These are phyloP conservation scores for Echiichthys vipera DNA, from an alignment of 2,797 vertebrate genomes.

Conservation along the genomic window DNA sequence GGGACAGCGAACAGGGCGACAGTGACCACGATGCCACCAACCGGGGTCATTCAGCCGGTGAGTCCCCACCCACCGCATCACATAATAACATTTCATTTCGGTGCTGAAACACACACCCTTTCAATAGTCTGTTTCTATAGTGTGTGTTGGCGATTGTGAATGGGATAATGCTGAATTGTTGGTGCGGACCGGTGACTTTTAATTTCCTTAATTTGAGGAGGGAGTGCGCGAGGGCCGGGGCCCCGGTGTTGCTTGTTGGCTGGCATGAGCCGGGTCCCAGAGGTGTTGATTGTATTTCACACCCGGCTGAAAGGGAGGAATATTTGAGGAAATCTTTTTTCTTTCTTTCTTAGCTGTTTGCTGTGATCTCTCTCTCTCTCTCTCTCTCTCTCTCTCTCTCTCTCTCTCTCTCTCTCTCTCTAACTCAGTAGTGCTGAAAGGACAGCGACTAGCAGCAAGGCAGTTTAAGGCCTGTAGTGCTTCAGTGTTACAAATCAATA, in stretches of 20 bases:
- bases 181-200: constrained; percentile 78
- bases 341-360: constrained; percentile 4
- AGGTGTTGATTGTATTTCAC: constrained; percentile 79
- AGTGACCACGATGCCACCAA: constrained; percentile 99
- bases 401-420: not conserved
- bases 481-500: constrained; percentile 72
- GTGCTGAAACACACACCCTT: not conserved
- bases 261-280: constrained; percentile 58
- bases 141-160: constrained; percentile 53
- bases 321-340: constrained; percentile 47
- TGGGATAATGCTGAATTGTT: constrained; percentile 67
- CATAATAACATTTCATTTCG: constrained; percentile 80
- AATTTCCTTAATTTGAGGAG: constrained; percentile 79
- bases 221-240: constrained; percentile 40
- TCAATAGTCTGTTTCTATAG: constrained; percentile 22
- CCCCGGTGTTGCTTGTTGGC: constrained; percentile 37
- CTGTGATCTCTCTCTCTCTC: not conserved
- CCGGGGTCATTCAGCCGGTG: constrained; percentile 95
- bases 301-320: constrained; percentile 57
- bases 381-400: not conserved
- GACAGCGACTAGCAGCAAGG: constrained; percentile 63
- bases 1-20: constrained; percentile 98
- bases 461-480: constrained; percentile 51
- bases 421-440: constrained; percentile 70
- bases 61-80: constrained; percentile 72